phyloP scores from a whole-genome alignment of 2,888 invertebrate species.

The Marasmarcha lunaedactyla region DNA sequence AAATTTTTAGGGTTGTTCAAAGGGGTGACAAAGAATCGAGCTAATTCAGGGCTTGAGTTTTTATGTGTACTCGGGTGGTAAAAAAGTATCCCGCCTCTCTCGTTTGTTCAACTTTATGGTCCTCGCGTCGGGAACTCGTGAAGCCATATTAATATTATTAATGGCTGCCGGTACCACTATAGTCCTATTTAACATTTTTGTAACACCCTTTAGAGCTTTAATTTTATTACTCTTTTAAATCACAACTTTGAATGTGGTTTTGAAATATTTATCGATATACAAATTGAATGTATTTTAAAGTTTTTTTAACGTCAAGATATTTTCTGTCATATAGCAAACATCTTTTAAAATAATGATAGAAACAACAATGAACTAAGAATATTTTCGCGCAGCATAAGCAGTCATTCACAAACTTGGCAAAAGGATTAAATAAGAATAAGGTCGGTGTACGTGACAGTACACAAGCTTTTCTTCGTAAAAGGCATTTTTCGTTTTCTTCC shows the following conservation, averaged over 20 bases:
- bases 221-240: conserved; percentile 31
- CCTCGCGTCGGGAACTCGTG: conserved; percentile 44
- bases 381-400: conserved; percentile 28
- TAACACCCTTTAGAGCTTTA: conserved; percentile 31
- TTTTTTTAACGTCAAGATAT: no score
- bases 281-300: no score
- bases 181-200: conserved; percentile 24
- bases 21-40: conserved; percentile 70
- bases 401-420: conserved; percentile 38
- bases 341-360: no score
- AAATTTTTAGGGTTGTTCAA: conserved; percentile 64
- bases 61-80: conserved; percentile 64
- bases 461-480: conserved; percentile 51
- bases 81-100: conserved; percentile 70
- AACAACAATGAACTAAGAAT: no score
- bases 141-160: conserved; percentile 64
- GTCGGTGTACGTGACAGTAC: conserved; percentile 56
- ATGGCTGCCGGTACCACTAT: conserved; percentile 54
- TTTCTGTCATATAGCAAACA: no score
- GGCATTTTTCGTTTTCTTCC: conserved; percentile 57
- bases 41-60: conserved; percentile 69
- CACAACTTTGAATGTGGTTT: conserved; percentile 12
- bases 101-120: conserved; percentile 66
- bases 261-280: no score
- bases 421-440: conserved; percentile 57